Conservation (phyloP, 2,113 vertebrate species). For the Albula glossodonta region DNA sequence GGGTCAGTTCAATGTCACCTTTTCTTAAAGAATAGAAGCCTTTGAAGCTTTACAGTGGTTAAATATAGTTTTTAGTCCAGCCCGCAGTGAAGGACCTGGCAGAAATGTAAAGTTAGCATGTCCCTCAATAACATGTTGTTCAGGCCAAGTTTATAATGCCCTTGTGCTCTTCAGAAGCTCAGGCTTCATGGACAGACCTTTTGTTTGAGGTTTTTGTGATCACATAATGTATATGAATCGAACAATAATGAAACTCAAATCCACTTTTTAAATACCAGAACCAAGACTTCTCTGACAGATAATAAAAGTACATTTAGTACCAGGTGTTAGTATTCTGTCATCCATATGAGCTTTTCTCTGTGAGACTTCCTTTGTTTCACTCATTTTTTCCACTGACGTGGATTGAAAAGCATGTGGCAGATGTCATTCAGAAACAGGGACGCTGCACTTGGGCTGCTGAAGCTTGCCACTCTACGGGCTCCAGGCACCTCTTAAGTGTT, state of each 20-base stretch:
- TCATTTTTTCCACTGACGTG: constrained; percentile 19
- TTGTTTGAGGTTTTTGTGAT: constrained; percentile 22
- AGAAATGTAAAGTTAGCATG: constrained; percentile 40
- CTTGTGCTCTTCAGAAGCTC: constrained; percentile 22
- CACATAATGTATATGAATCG: constrained; percentile 26
- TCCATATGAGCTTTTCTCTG: constrained; percentile 23
- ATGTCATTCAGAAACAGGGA: constrained; percentile 21
- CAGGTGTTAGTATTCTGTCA: constrained; percentile 15
- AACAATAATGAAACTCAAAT: constrained; percentile 36
- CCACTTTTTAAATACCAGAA: constrained; percentile 3
- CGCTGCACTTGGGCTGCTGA: neutral
- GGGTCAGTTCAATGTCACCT: constrained; percentile 61
- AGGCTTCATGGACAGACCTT: constrained; percentile 23
- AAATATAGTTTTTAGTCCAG: constrained; percentile 52
- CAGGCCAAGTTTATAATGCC: constrained; percentile 45
- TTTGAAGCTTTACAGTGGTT: constrained; percentile 59
- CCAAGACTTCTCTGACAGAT: constrained; percentile 11
- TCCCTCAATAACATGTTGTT: constrained; percentile 53
- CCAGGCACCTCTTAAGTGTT: neutral
- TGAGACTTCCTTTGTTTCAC: neutral
- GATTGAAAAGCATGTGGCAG: constrained; percentile 24
- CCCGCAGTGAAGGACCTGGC: constrained; percentile 44
- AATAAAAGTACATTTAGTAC: constrained; percentile 16
- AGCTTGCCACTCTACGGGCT: neutral
- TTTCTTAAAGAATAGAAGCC: constrained; percentile 54